Base-by-base conservation (phyloP, 1,140 invertebrate species). In the Capitella teleta region DNA sequence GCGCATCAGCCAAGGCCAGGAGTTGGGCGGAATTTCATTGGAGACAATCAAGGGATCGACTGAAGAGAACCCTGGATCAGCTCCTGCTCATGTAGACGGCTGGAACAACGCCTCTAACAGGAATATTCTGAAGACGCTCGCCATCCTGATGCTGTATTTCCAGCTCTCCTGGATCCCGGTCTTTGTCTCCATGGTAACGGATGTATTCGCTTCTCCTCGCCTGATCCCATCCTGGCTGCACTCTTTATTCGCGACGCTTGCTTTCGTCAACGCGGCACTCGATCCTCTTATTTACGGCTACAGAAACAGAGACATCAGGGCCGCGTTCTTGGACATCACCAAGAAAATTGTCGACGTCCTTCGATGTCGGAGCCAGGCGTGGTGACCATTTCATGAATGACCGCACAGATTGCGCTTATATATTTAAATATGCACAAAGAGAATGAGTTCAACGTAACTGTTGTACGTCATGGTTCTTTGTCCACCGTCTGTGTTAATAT, bases 211-310 rank as follows among this genome's bases (percentile, higher is more conserved):
- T 24, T 21, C 6, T 24, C 38, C 38, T 6, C 38, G 38, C 4
- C 25, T 18, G 38, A 19, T 40, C 19, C 38, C 38, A 19, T 18
- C 38, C 38, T 40, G 38, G 38, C 19, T 40, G 38, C 38, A 40
- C 14, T n/a, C 19, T 10, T 5, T 40, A 19, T 21, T 40, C 38
- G 38, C 19, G 14, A 8, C 25, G 8, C 38, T 40, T 8, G 38
- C 38, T 6, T 40, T 40, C n/a, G n/a, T 40, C 5, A 40, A 40
- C 38, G 19, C 19, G 19, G 38, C 38, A 3, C 10, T 40, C 19
- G 38, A 40, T 40, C 38, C 38, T 5, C 21, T 40, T 5, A 40
- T 40, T 16, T 40, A 40, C 38, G 38, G 38, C 14, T 40, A 40
- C 38, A 19, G 38, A 19, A 40, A 40, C 16, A 40, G 25, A 14